phyloP scores from a whole-genome alignment of 1,140 invertebrate species.

The Bombus superbus region DNA sequence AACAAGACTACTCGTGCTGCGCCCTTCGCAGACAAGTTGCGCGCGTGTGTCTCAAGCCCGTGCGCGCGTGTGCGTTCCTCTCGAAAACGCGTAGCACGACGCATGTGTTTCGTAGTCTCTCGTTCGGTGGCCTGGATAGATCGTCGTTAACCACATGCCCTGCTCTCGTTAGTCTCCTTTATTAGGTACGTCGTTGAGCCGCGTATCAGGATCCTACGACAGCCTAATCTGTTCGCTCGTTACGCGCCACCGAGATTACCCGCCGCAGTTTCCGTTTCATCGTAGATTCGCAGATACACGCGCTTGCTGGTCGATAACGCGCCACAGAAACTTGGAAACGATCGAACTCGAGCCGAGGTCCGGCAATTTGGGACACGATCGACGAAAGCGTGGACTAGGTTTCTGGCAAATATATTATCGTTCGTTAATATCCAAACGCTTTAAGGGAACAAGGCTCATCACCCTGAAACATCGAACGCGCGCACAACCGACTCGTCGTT shows the following conservation, averaged over 20 bases:
- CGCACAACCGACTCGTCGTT: too few relatives aligned
- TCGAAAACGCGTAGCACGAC: conserved; percentile 31
- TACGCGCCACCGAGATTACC: conserved; percentile 41
- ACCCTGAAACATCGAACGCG: too few relatives aligned
- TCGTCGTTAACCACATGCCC: conserved; percentile 72
- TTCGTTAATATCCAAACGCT: neutral
- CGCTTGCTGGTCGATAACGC: neutral
- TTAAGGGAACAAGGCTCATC: too few relatives aligned
- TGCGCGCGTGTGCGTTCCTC: conserved; percentile 36
- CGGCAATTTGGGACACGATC: neutral
- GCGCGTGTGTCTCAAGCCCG: conserved; percentile 50
- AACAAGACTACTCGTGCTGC: conserved; percentile 80
- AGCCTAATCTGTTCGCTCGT: conserved; percentile 57
- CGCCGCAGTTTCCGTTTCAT: conserved; percentile 15
- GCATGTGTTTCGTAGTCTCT: conserved; percentile 51
- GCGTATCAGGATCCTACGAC: conserved; percentile 31
- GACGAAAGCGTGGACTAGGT: accelerated
- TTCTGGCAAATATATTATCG: neutral
- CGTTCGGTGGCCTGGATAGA: conserved; percentile 38
- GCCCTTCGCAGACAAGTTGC: conserved; percentile 38
- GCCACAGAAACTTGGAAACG: neutral
- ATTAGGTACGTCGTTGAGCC: conserved; percentile 26
- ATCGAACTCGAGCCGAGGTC: neutral
- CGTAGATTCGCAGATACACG: conserved; percentile 11
- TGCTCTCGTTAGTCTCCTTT: conserved; percentile 70